Base-by-base conservation (phyloP, 2,113 vertebrate species). In the Melanerpes aurifrons region DNA sequence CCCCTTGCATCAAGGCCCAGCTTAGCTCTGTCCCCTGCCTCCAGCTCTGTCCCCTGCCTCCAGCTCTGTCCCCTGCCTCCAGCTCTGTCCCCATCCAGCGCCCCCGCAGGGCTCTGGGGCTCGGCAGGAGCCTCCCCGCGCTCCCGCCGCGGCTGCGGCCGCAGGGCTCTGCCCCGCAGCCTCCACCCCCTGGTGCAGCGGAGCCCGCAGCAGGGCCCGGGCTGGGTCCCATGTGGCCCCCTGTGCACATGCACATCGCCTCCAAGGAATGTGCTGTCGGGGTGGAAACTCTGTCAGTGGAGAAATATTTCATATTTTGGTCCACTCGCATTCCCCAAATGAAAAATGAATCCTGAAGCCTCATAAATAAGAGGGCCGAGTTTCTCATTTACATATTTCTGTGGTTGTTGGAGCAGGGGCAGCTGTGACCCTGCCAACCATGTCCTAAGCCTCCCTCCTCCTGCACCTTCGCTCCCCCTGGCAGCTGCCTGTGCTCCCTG, bases 381-480 rank as follows among this genome's bases (percentile, higher is more conserved):
- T 80, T 77, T 86, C 96, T 91, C 29, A 91, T 96, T 96, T 96
- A 77, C 96, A 97, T 94, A 94, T 93, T 96, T 97, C 87, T 97
- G 96, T 53, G 31, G 95, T 94, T 97, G 94, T 97, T 95, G 48
- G 95, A 94, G 78, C 19, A 54, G 29, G 62, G 86, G 16, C 47
- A 1, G 40, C 61, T 9, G 9, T 1, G 5, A 75, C 56, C 25
- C n/a, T 96, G 94, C 96, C 96, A 97, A 58, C 95, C 86, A 18
- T 93, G 96, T 96, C 91, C 96, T 97, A 83, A 73, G 74, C 74
- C 77, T 93, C 89, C 79, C 79, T 37, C 47, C 87, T 70, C 1
- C 1, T 68, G 35, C 82, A 73, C 95, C 79, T 91, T 75, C 26
- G 2, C 53, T 80, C 79, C 88, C 1, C 2, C 87, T 93, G 94